These are phyloP conservation scores for Mythimna impura DNA, from an alignment of 2,888 invertebrate genomes.

Conservation along the genomic window DNA sequence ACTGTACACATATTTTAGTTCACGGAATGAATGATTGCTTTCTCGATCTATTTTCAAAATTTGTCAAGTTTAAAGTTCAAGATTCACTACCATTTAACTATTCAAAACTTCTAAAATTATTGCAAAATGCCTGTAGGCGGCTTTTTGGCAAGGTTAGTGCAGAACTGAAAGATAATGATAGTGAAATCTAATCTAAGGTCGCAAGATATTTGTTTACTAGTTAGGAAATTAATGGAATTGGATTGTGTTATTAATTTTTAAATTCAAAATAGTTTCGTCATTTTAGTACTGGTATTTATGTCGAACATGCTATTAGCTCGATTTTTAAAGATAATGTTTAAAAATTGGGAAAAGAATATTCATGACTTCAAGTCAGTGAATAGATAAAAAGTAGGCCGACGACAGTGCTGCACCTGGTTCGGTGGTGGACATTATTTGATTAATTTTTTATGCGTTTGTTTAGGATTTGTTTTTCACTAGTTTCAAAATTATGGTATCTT, in stretches of 20 bases:
- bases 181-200: constrained; percentile 46
- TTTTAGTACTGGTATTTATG: neutral
- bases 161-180: constrained; percentile 31
- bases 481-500: neutral
- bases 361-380: neutral
- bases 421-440: neutral
- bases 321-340: neutral
- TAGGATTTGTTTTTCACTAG: neutral
- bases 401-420: constrained; percentile 4
- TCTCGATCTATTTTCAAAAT: neutral
- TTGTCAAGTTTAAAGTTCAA: constrained; percentile 10
- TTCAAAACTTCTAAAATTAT: constrained; percentile 16
- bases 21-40: neutral
- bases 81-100: constrained; percentile 9
- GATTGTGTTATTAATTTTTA: constrained; percentile 2
- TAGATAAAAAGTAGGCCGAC: no score
- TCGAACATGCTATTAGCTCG: neutral
- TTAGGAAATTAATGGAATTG: constrained; percentile 12
- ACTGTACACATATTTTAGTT: neutral
- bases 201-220: constrained; percentile 5
- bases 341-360: neutral
- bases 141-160: constrained; percentile 30
- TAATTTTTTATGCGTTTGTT: neutral
- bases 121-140: constrained; percentile 41
- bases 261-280: neutral